These are phyloP conservation scores for Zhuqinia jingwanae DNA, from an alignment of 2,888 invertebrate genomes.

Conservation along the genomic window DNA sequence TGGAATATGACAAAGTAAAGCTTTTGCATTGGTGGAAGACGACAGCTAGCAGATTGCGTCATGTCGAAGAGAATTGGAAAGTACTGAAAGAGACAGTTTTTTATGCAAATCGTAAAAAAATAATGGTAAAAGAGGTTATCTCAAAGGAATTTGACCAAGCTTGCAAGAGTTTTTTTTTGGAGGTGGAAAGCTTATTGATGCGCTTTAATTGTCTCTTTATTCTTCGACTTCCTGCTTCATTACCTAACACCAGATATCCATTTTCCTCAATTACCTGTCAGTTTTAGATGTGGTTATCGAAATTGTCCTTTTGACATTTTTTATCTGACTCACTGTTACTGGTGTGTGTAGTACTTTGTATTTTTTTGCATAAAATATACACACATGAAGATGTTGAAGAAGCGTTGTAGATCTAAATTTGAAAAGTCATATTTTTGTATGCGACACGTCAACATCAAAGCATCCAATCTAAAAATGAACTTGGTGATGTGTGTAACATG, in stretches of 20 bases:
- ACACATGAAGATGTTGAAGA: not conserved
- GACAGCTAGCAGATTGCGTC: not conserved
- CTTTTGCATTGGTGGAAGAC: not conserved
- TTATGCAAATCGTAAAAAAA: constrained; percentile 21
- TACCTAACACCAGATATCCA: not conserved
- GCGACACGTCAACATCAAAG: not conserved
- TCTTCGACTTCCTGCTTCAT: constrained; percentile 42
- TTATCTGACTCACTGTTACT: not conserved
- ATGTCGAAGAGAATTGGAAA: too few species aligned
- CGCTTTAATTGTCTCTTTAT: constrained; percentile 47
- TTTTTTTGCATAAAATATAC: constrained; percentile 4
- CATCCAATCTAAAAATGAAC: constrained; percentile 45
- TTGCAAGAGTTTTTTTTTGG: not conserved
- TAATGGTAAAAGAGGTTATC: too few species aligned
- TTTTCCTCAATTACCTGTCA: not conserved
- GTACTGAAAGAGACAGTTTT: not conserved
- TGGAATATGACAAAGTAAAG: not conserved
- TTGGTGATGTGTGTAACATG: constrained; percentile 38
- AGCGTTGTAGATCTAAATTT: not conserved
- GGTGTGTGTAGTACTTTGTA: too few species aligned
- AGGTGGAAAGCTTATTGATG: not conserved
- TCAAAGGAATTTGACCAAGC: constrained; percentile 22
- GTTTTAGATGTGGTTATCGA: not conserved
- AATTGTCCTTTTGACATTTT: not conserved
- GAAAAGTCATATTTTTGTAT: constrained; percentile 26